Percentiles rank a stretch among this genome's conserved stretches.
phyloP scores from a whole-genome alignment of 2,113 vertebrate species.

The Neolamprologus modestus region DNA sequence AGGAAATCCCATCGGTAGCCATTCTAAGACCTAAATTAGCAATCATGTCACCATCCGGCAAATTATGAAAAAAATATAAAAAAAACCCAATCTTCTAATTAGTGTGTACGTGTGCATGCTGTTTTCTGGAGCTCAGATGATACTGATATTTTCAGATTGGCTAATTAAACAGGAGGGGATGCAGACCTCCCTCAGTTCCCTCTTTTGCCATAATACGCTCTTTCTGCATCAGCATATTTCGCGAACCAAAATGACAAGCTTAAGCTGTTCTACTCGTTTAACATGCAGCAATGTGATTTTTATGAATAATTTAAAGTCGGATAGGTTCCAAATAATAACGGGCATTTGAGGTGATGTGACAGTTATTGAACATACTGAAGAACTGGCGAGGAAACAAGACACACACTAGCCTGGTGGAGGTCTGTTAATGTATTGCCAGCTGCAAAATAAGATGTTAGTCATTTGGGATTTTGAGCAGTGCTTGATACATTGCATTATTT shows the following conservation, averaged over 20 bases:
- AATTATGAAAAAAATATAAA: neutral
- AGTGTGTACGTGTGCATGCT: neutral
- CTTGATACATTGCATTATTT: neutral
- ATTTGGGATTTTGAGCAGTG: neutral
- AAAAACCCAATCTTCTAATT: conserved; percentile 14
- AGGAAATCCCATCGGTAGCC: neutral
- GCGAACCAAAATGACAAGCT: neutral
- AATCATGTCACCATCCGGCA: conserved; percentile 19
- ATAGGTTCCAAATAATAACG: neutral
- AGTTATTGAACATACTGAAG: neutral
- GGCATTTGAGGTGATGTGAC: neutral
- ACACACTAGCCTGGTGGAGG: neutral
- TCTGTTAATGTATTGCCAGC: neutral
- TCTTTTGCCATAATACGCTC: neutral
- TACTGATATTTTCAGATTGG: conserved; percentile 10
- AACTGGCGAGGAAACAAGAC: neutral
- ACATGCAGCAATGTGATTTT: neutral
- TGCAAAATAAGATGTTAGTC: neutral
- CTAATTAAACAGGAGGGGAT: conserved; percentile 31
- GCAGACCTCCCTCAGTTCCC: neutral
- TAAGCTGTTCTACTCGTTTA: neutral
- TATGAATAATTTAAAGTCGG: neutral
- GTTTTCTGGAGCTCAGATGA: conserved; percentile 23
- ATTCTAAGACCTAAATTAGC: neutral
- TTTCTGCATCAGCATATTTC: conserved; percentile 4